A percentile compares a stretch with the other conserved stretches of the same genome.
These are phyloP conservation scores for Notodonta dromedarius DNA, from an alignment of 2,888 invertebrate genomes.

Conservation along the genomic window DNA sequence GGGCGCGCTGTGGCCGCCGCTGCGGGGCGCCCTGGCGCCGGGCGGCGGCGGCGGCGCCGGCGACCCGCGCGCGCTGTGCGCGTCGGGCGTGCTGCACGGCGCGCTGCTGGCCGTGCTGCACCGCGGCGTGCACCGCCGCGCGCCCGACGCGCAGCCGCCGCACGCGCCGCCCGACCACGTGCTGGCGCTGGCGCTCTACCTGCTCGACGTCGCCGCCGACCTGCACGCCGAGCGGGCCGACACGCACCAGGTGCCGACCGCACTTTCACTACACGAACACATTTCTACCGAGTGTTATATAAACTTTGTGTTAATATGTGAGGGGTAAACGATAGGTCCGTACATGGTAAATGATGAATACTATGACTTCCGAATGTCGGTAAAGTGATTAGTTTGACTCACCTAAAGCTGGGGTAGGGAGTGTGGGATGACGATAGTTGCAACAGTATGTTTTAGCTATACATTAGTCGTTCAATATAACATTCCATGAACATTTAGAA, in stretches of 20 bases:
- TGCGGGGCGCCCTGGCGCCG: slow-evolving; percentile 57
- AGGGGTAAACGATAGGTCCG: too few relatives aligned
- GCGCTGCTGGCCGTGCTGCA: slow-evolving; percentile 92
- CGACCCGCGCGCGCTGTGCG: slow-evolving; percentile 70
- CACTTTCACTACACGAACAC: neutral
- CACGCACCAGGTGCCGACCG: slow-evolving; percentile 32
- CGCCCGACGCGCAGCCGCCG: slow-evolving; percentile 85
- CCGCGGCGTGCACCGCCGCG: slow-evolving; percentile 91
- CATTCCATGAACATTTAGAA: too few relatives aligned
- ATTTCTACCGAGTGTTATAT: too few relatives aligned
- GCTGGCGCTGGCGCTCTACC: slow-evolving; percentile 92
- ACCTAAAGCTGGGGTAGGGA: too few relatives aligned
- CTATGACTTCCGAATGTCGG: too few relatives aligned
- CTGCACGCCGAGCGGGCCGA: slow-evolving; percentile 58
- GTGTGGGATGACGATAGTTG: too few relatives aligned
- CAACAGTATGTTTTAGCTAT: too few relatives aligned
- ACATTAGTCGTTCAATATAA: too few relatives aligned
- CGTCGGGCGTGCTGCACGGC: slow-evolving; percentile 73
- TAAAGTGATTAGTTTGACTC: too few relatives aligned
- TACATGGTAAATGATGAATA: too few relatives aligned
- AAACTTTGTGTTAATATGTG: too few relatives aligned
- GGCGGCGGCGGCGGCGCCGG: slow-evolving; percentile 45
- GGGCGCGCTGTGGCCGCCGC: slow-evolving; percentile 73
- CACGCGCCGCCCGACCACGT: slow-evolving; percentile 91
- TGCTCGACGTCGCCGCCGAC: slow-evolving; percentile 92